Evolutionary conservation across 1,140 invertebrate genomes (phyloP), one percentile per base, ranked within the genome.

Genomic region (Papilio machaon): DNA sequence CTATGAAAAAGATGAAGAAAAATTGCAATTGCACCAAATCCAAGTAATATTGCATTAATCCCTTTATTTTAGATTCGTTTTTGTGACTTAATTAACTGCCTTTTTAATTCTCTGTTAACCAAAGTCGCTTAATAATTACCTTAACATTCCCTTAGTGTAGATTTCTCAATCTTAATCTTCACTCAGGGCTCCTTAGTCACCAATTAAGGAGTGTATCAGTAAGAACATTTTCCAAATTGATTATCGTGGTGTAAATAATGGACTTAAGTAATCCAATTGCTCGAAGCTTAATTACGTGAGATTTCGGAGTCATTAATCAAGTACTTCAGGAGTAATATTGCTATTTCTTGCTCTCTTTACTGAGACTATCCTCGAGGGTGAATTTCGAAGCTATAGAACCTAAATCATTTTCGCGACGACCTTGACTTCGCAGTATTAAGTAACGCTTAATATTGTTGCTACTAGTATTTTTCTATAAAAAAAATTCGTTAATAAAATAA

Each of bases 281-380:
- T 15, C 46, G 75, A 79, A 58, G 73, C 73, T 46, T 73, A 73
- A 73, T 75, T 75, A 74, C 73, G 58, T 60, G 8, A 73, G 23
- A 73, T n/a, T 58, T 64, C 49, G 15, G 79, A 46, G 58, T 75
- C 81, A 82, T 85, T 85, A 83, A 83, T 85, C 84, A 85, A 46
- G n/a, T 52, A 17, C n/a, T 30, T 58, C 47, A 47, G 73, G 47
- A 47, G 47, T 23, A 67, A 80, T 64, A 60, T 80, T 82, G 79
- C 79, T 79, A 46, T 79, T 80, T 82, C 64, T 43, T 74, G 74
- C 35, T 75, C 30, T 64, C 46, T 77, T 80, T 74, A 75, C 64
- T 19, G 2, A 13, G 46, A 2, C 38, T 35, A 75, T 75, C 81
- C 81, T 80, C 81, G 43, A 10, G 52, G 54, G 64, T 47, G 23